phyloP scores from a whole-genome alignment of 2,888 invertebrate genomes.

The Microctonus aethiopoides region DNA sequence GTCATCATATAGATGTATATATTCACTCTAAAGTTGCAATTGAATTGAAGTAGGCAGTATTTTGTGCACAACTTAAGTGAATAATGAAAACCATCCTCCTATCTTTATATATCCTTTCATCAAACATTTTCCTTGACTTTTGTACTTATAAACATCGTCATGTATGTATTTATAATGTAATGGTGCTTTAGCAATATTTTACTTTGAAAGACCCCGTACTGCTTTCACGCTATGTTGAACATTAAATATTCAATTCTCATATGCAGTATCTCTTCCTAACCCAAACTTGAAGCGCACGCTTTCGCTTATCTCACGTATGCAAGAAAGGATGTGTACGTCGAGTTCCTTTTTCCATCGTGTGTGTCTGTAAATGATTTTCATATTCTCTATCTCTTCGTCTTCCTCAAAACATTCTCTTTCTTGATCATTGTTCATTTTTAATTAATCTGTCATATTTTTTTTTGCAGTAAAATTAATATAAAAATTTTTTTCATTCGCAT shows the following conservation, averaged over 20 bases:
- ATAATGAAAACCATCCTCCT: conserved; percentile 11
- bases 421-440: conserved; percentile 10
- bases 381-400: not conserved
- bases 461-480: not conserved
- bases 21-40: conserved; percentile 18
- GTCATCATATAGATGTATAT: not conserved
- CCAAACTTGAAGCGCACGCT: conserved; percentile 6
- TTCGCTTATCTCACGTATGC: conserved; percentile 10
- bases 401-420: no score
- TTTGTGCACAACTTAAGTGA: not conserved
- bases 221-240: conserved; percentile 31
- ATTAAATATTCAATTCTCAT: conserved; percentile 59
- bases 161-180: conserved; percentile 23
- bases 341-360: conserved; percentile 11
- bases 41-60: conserved; percentile 13
- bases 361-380: not conserved
- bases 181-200: conserved; percentile 41
- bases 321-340: not conserved
- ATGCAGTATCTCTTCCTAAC: conserved; percentile 53
- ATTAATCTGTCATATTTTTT: no score
- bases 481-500: not conserved
- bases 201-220: conserved; percentile 31
- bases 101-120: not conserved
- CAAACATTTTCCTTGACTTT: not conserved
- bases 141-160: not conserved